These are phyloP conservation scores for Canis aureus DNA, from an alignment of 2,113 vertebrate species.

Conservation along the genomic window DNA sequence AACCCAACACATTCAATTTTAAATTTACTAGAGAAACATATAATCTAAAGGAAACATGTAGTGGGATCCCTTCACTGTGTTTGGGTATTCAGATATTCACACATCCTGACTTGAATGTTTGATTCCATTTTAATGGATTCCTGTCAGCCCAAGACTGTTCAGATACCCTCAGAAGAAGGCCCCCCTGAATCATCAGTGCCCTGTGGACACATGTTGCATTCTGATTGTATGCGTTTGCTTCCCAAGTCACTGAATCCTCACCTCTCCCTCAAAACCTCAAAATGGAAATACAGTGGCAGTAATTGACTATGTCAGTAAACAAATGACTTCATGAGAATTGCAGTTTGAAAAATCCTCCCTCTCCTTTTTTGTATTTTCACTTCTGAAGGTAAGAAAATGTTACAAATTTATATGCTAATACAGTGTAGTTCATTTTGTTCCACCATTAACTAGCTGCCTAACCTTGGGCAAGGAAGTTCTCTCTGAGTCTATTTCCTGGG, in stretches of 20 bases:
- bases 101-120: not conserved
- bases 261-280: not conserved
- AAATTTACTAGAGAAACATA: not conserved
- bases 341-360: not conserved
- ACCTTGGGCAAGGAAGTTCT: not conserved
- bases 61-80: not conserved
- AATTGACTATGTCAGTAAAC: not conserved
- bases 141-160: not conserved
- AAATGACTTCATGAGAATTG: not conserved
- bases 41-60: not conserved
- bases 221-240: not conserved
- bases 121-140: not conserved
- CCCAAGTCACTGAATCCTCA: not conserved
- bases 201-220: not conserved
- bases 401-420: not conserved
- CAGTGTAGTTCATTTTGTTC: not conserved
- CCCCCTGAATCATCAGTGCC: not conserved
- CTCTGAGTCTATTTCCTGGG: not conserved
- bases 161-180: not conserved
- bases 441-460: not conserved
- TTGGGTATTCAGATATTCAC: not conserved
- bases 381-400: not conserved
- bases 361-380: not conserved
- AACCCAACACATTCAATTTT: not conserved
- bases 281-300: not conserved